phyloP scores from a whole-genome alignment of 2,888 invertebrate species.

The Galeruca laticollis region DNA sequence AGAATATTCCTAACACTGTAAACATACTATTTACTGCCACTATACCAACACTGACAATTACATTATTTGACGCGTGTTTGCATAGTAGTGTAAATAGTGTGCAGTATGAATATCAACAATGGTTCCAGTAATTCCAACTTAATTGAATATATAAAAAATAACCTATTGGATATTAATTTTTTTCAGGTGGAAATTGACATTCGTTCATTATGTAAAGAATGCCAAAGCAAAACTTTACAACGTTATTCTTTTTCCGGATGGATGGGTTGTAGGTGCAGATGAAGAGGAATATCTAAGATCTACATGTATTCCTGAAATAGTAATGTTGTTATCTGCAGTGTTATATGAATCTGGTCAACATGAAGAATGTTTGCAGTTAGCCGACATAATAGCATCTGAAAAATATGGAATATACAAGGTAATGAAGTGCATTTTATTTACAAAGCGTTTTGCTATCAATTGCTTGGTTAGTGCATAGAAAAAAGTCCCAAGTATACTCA shows the following conservation, averaged over 20 bases:
- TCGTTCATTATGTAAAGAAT: conserved; percentile 69
- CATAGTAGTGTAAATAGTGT: too few relatives aligned
- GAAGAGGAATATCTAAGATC: conserved; percentile 76
- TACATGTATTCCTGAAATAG: conserved; percentile 86
- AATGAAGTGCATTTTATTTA: not conserved
- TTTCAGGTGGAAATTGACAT: conserved; percentile 67
- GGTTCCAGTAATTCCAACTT: too few relatives aligned
- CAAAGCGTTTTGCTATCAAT: too few relatives aligned
- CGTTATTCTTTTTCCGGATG: conserved; percentile 88
- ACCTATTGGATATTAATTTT: not conserved
- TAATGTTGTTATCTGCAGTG: conserved; percentile 82
- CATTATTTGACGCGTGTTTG: too few relatives aligned
- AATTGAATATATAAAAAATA: too few relatives aligned
- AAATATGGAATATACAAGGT: conserved; percentile 85
- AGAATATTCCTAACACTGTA: too few relatives aligned
- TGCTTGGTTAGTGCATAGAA: too few relatives aligned
- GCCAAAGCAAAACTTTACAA: conserved; percentile 86
- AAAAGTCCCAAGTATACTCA: too few relatives aligned
- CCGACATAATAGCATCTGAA: conserved; percentile 85
- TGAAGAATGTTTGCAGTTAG: conserved; percentile 82
- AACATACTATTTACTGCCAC: too few relatives aligned
- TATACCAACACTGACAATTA: too few relatives aligned
- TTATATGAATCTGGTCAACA: conserved; percentile 81
- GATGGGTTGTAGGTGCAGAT: conserved; percentile 85
- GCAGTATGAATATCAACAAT: too few relatives aligned